These are phyloP conservation scores for Potamilus streckersoni DNA, from an alignment of 1,140 invertebrate genomes.

Conservation along the genomic window DNA sequence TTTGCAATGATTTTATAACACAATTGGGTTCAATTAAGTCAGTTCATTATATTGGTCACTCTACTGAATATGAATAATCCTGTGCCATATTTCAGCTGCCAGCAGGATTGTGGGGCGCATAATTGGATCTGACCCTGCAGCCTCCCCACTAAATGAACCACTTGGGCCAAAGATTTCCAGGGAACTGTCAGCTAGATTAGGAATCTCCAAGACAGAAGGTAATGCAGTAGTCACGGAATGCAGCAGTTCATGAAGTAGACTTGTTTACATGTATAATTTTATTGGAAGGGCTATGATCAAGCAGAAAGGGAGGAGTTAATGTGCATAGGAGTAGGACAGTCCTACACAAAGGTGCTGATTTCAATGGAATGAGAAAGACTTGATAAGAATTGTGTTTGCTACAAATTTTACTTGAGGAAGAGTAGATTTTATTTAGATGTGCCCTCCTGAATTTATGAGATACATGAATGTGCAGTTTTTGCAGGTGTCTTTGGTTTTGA, in stretches of 20 bases:
- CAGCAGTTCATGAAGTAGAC: background rate
- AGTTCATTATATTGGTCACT: background rate
- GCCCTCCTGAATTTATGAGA: too few species aligned
- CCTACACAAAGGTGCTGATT: too few species aligned
- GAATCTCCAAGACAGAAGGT: slow-evolving; percentile 24
- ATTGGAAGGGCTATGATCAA: background rate
- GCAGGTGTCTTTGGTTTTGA: too few species aligned
- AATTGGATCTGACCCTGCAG: slow-evolving; percentile 49
- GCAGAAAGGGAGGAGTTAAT: background rate
- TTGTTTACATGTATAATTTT: background rate
- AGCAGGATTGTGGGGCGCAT: slow-evolving; percentile 62
- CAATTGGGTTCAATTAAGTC: background rate
- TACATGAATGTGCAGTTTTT: too few species aligned
- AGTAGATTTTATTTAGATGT: too few species aligned
- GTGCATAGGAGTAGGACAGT: too few species aligned
- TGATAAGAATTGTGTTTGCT: too few species aligned
- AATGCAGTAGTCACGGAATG: background rate
- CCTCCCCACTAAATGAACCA: slow-evolving; percentile 40
- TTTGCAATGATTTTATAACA: background rate
- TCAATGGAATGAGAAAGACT: too few species aligned
- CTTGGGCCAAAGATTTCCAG: slow-evolving; percentile 45
- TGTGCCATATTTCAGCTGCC: slow-evolving; percentile 52
- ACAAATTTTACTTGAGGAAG: too few species aligned
- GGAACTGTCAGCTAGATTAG: slow-evolving; percentile 54
- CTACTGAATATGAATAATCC: background rate